A percentile compares a stretch with the other conserved stretches of the same genome.
Conservation (phyloP, 2,888 invertebrate genomes). For the Drosophila kambysellisi region DNA sequence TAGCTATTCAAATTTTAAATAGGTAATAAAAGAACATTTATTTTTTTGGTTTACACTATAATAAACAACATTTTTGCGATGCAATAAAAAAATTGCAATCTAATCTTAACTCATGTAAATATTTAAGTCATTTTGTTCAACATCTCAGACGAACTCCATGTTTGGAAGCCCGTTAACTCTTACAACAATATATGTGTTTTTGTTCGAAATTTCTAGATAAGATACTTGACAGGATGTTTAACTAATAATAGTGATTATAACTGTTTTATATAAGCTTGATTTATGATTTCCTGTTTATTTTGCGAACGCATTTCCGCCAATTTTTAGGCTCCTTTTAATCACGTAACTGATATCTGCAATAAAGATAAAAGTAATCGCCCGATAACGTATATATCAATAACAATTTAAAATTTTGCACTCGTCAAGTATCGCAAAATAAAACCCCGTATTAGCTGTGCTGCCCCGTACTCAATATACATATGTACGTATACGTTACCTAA, state of each 20-base stretch:
- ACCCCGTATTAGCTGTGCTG: neutral
- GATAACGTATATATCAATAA: conserved; percentile 30
- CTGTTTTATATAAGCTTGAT: neutral
- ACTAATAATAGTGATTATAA: conserved; percentile 15
- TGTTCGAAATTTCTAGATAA: conserved; percentile 24
- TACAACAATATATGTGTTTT: neutral
- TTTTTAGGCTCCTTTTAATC: conserved; percentile 25
- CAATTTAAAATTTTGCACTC: conserved; percentile 14
- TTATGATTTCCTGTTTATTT: conserved; percentile 27
- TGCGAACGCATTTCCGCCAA: conserved; percentile 6
- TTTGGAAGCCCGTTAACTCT: conserved; percentile 7
- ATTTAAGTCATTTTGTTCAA: neutral
- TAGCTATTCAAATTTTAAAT: neutral
- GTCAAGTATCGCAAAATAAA: neutral
- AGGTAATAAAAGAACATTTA: neutral
- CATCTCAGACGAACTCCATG: neutral
- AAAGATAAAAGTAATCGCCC: conserved; percentile 48
- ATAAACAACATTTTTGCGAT: neutral
- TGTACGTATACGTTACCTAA: neutral
- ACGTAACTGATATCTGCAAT: conserved; percentile 28
- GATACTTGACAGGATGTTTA: conserved; percentile 43
- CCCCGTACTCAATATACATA: neutral
- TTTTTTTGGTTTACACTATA: neutral
- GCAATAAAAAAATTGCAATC: neutral
- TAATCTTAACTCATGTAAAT: neutral